Base-by-base conservation (phyloP, 2,888 invertebrate genomes). In the Drosophila flavopinicola region DNA sequence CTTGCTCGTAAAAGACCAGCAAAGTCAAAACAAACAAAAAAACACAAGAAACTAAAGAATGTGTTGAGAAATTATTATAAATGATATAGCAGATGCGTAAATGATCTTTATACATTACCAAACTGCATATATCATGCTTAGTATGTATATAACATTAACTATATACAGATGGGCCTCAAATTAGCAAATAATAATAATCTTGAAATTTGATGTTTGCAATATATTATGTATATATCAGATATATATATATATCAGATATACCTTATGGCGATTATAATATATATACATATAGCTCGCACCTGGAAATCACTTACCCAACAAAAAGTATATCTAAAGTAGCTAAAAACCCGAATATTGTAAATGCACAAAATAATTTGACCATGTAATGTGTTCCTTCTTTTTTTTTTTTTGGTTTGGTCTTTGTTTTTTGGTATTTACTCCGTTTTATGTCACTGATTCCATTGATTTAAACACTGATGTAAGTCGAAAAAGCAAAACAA, bases 81-180 rank as follows among this genome's bases (percentile, higher is more conserved):
- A 73, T 76, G 72, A 72, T 60, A 60, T 64, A 24, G 41, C 67
- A 67, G 42, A 76, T 75, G 65, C 49, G 17, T 20, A 53, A 37
- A 32, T 23, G 41, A 29, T 51, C 49, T 30, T 24, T 37, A 37
- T 37, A 17, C 11, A 11, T 11, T 11, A 11, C 11, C 6, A 35
- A 17, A 10, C n/a, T n/a, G 4, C 20, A 20, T 20, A 20, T 20
- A 20, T 20, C 20, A 20, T 20, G 20, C 20, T 20, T 2, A 20
- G 4, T 20, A 20, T 20, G 20, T 4, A 20, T 20, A 20, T 20
- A 20, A 20, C 20, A 20, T 20, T 3, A 20, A 20, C 20, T 4
- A 20, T 20, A 20, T 20, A 20, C 2, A 20, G 20, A 20, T 4
- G 20, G 2, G 20, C 2, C 4, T 20, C 20, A 3, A 20, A 20